Evolutionary conservation across 2,113 vertebrate species (phyloP).

Genomic region (Psammodynastes pulverulentus): DNA sequence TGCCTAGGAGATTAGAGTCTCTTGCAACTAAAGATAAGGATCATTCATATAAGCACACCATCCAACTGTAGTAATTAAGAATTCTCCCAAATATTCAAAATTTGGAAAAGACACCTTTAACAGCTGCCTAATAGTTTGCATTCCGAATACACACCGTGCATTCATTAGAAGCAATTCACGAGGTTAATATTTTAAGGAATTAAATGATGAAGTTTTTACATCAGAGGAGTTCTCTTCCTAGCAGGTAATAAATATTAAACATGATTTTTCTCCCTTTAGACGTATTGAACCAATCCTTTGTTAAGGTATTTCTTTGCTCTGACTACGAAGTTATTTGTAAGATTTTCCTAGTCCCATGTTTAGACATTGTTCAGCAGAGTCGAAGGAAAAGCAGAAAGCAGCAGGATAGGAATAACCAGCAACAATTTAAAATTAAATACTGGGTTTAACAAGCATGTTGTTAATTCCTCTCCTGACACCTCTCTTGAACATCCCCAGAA

Average conservation of each 20-base stretch:
- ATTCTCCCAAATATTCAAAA: neutral
- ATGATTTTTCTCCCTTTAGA: neutral
- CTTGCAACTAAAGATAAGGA: neutral
- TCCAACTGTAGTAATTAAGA: neutral
- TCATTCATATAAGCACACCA: neutral
- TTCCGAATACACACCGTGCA: neutral
- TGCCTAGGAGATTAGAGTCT: neutral
- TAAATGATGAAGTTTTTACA: neutral
- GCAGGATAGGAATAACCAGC: neutral
- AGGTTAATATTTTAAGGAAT: neutral
- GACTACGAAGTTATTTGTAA: neutral
- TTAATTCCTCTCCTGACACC: constrained; percentile 1
- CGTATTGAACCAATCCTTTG: neutral
- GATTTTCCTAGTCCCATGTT: neutral
- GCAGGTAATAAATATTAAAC: neutral
- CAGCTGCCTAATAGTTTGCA: neutral
- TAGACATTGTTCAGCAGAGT: neutral
- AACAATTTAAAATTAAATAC: neutral
- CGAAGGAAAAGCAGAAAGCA: neutral
- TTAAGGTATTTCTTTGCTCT: neutral
- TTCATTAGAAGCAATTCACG: neutral
- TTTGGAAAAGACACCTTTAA: neutral
- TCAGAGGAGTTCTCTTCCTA: neutral
- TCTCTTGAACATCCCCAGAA: neutral
- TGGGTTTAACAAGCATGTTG: constrained; percentile 1